phyloP scores from a whole-genome alignment of 2,888 invertebrate genomes.

The Chrysodeixis includens region DNA sequence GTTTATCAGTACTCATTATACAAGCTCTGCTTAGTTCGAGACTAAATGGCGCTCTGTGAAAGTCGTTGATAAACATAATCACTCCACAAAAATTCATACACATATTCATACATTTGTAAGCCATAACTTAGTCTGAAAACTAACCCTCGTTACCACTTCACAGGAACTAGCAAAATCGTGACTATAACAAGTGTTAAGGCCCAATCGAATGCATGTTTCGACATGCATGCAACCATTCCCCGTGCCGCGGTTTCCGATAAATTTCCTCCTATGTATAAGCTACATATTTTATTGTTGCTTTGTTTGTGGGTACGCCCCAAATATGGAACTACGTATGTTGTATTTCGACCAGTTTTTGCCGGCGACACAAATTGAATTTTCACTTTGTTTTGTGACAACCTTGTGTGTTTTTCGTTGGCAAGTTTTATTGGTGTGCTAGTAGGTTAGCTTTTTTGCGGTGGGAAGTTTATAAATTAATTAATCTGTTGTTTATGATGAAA shows the following conservation, averaged over 20 bases:
- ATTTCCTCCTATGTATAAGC: constrained; percentile 64
- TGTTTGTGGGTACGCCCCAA: constrained; percentile 69
- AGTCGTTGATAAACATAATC: too few species aligned
- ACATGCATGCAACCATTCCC: constrained; percentile 67
- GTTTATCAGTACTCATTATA: too few species aligned
- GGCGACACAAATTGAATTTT: constrained; percentile 72
- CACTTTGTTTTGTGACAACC: constrained; percentile 60
- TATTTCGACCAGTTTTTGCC: constrained; percentile 67
- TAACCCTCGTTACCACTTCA: not conserved
- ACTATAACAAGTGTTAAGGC: constrained; percentile 61
- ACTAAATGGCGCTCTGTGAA: too few species aligned
- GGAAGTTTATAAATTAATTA: not conserved
- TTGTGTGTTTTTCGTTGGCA: constrained; percentile 50
- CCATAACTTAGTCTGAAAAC: not conserved
- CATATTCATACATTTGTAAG: not conserved
- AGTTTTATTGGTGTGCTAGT: constrained; percentile 37
- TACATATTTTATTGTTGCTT: constrained; percentile 77
- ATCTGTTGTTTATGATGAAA: not conserved
- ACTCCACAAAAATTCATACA: not conserved
- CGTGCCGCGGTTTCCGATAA: constrained; percentile 76
- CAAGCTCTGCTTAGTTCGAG: too few species aligned
- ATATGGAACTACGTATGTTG: constrained; percentile 61
- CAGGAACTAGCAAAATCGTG: constrained; percentile 17
- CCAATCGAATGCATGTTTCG: constrained; percentile 68
- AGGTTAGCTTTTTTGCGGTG: constrained; percentile 20